phyloP scores from a whole-genome alignment of 2,113 vertebrate species.

The Eidolon helvum region DNA sequence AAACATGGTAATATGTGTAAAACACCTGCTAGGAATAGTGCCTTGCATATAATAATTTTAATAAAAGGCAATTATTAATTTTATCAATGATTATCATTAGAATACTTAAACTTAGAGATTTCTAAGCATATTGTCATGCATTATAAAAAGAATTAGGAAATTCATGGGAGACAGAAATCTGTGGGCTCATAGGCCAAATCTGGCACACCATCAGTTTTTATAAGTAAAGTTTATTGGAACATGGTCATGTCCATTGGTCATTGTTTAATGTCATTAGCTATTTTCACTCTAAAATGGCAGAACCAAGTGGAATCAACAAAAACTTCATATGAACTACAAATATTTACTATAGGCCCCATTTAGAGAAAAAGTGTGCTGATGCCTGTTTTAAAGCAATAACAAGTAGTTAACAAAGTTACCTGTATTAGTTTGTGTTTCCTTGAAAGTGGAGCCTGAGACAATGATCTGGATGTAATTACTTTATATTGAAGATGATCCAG shows the following conservation, averaged over 20 bases:
- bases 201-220: background rate
- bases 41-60: background rate
- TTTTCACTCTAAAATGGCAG: background rate
- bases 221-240: background rate
- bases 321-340: background rate
- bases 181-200: background rate
- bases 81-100: background rate
- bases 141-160: background rate
- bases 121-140: background rate
- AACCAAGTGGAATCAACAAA: background rate
- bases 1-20: background rate
- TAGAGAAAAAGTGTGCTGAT: background rate
- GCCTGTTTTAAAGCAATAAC: background rate
- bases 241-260: background rate
- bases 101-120: background rate
- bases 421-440: background rate
- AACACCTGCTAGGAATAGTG: background rate
- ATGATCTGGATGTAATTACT: background rate
- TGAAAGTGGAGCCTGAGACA: background rate
- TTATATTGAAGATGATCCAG: background rate
- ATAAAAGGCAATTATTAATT: background rate
- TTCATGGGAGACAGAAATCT: background rate
- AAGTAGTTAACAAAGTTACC: background rate
- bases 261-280: background rate
- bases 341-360: background rate